Conservation (phyloP, 2,888 invertebrate species). For the Drosophila austrosaltans region DNA sequence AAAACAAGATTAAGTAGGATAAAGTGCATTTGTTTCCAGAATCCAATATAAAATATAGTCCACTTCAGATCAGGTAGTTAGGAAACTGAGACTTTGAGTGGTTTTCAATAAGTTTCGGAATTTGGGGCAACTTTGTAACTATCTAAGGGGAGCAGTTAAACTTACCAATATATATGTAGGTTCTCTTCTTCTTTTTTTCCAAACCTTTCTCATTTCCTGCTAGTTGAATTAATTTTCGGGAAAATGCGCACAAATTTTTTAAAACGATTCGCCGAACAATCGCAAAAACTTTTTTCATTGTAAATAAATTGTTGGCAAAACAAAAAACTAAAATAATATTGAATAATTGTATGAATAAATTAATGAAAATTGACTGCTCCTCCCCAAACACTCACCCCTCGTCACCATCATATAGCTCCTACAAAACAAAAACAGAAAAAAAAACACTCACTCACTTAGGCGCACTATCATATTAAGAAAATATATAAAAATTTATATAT, state of each 20-base stretch:
- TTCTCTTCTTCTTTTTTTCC: conserved; percentile 19
- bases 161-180: not conserved
- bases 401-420: conserved; percentile 18
- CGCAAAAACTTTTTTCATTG: conserved; percentile 44
- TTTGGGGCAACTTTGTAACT: not conserved
- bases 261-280: conserved; percentile 41
- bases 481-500: conserved; percentile 35
- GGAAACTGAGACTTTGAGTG: too few species aligned
- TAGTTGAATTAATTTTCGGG: conserved; percentile 22
- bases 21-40: not conserved
- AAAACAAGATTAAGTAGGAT: not conserved
- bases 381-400: conserved; percentile 35
- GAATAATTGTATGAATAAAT: conserved; percentile 1
- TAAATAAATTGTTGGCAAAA: conserved; percentile 59
- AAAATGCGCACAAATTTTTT: conserved; percentile 67
- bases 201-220: conserved; percentile 9
- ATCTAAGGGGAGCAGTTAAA: conserved; percentile 32
- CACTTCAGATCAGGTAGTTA: not conserved
- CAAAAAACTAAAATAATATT: conserved; percentile 3
- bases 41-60: not conserved
- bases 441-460: conserved; percentile 26
- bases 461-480: conserved; percentile 27
- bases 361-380: conserved; percentile 34
- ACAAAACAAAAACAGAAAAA: conserved; percentile 5
- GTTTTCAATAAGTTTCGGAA: not conserved